These are phyloP conservation scores for Parelbella ahira DNA, from an alignment of 2,888 invertebrate genomes.

Conservation along the genomic window DNA sequence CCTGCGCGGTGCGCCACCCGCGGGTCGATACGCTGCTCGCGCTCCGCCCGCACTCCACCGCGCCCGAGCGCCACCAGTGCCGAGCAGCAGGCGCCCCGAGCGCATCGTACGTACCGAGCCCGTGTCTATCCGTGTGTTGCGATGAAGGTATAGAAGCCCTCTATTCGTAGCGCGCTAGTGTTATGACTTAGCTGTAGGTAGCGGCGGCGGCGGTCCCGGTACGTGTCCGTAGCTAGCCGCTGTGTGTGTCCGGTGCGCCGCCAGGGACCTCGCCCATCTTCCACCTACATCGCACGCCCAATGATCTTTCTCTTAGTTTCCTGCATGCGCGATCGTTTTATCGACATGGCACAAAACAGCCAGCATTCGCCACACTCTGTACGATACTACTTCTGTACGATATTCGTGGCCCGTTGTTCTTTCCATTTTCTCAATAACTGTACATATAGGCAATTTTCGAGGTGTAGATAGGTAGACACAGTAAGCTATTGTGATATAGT, in stretches of 20 bases:
- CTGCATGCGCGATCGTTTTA: constrained; percentile 10
- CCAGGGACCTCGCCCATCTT: constrained; percentile 36
- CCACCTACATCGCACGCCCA: constrained; percentile 28
- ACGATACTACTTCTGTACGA: too few relatives aligned
- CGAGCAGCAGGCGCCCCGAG: constrained; percentile 36
- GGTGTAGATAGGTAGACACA: too few relatives aligned
- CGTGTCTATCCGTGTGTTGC: constrained; percentile 54
- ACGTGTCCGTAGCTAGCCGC: constrained; percentile 51
- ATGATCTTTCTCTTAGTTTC: constrained; percentile 1
- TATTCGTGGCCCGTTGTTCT: too few relatives aligned
- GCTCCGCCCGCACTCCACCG: constrained; percentile 37
- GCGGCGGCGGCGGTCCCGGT: constrained; percentile 56
- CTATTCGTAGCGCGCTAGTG: constrained; percentile 65
- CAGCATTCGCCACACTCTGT: too few relatives aligned
- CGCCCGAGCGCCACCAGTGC: too few relatives aligned
- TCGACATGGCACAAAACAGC: too few relatives aligned
- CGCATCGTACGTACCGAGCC: constrained; percentile 32
- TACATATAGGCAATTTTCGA: too few relatives aligned
- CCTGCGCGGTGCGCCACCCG: constrained; percentile 33
- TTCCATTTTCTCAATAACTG: too few relatives aligned
- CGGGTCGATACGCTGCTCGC: constrained; percentile 41
- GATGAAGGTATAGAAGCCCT: constrained; percentile 72
- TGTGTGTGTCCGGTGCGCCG: constrained; percentile 34
- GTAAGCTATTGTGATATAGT: too few relatives aligned
- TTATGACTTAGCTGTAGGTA: constrained; percentile 67